These are phyloP conservation scores for Hirudo medicinalis DNA, from an alignment of 1,140 invertebrate species.

Conservation along the genomic window DNA sequence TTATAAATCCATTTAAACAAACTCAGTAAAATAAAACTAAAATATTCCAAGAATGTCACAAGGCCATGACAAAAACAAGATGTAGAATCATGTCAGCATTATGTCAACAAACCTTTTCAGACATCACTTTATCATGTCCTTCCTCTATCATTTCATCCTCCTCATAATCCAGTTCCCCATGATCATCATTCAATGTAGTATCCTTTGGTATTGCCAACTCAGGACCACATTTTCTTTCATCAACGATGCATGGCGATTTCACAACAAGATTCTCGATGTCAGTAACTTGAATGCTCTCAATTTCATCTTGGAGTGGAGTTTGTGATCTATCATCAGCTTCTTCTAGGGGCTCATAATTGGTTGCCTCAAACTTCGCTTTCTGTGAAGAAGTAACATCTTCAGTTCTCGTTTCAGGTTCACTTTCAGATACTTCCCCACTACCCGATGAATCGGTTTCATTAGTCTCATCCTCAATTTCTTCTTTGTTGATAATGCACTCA, in stretches of 20 bases:
- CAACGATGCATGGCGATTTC: not conserved
- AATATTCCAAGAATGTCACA: too few relatives aligned
- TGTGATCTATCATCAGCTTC: slow-evolving; percentile 14
- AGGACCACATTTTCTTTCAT: not conserved
- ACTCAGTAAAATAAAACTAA: too few relatives aligned
- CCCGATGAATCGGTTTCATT: slow-evolving; percentile 2
- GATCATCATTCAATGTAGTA: slow-evolving; percentile 28
- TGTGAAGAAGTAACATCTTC: not conserved
- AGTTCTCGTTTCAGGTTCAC: not conserved
- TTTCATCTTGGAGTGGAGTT: slow-evolving; percentile 15
- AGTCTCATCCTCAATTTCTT: not conserved
- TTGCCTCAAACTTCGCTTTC: not conserved
- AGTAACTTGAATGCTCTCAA: slow-evolving; percentile 7
- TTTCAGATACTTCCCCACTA: slow-evolving; percentile 17
- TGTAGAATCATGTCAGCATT: not conserved
- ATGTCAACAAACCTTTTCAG: not conserved
- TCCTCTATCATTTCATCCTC: slow-evolving; percentile 26
- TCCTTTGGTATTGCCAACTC: slow-evolving; percentile 7
- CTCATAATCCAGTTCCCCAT: slow-evolving; percentile 36
- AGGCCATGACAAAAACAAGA: not conserved
- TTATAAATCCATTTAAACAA: too few relatives aligned
- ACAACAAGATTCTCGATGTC: not conserved
- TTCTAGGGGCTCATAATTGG: not conserved
- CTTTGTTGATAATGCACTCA: too few relatives aligned
- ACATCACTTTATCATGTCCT: not conserved